These are phyloP conservation scores for Babylonia areolata DNA, from an alignment of 1,140 invertebrate genomes.

Conservation along the genomic window DNA sequence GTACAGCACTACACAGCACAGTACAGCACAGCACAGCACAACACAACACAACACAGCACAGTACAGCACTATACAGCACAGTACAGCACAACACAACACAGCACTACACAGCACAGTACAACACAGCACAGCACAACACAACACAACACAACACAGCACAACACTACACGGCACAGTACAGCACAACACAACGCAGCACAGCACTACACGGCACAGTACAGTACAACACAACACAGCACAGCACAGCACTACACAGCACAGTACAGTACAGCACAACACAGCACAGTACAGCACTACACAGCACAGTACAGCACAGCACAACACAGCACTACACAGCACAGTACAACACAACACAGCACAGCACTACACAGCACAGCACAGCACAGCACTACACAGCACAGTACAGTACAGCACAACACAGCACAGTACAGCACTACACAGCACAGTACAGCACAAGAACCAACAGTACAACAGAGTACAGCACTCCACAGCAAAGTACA, in stretches of 20 bases:
- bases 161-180: slow-evolving; percentile 27
- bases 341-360: too few relatives aligned
- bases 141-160: slow-evolving; percentile 19
- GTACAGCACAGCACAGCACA: slow-evolving; percentile 27
- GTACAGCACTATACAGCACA: slow-evolving; percentile 31
- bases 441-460: too few relatives aligned
- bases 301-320: background rate
- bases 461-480: too few relatives aligned
- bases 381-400: too few relatives aligned
- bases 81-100: slow-evolving; percentile 32
- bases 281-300: slow-evolving; percentile 26
- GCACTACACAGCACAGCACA: too few relatives aligned
- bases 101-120: slow-evolving; percentile 31
- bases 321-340: background rate
- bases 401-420: too few relatives aligned
- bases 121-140: background rate
- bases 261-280: too few relatives aligned
- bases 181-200: slow-evolving; percentile 23
- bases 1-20: slow-evolving; percentile 22
- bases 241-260: too few relatives aligned
- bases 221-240: too few relatives aligned
- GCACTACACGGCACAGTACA: slow-evolving; percentile 22
- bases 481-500: too few relatives aligned
- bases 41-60: slow-evolving; percentile 26
- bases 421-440: too few relatives aligned